These are phyloP conservation scores for Nycticorax nycticorax DNA, from an alignment of 2,113 vertebrate genomes.

Conservation along the genomic window DNA sequence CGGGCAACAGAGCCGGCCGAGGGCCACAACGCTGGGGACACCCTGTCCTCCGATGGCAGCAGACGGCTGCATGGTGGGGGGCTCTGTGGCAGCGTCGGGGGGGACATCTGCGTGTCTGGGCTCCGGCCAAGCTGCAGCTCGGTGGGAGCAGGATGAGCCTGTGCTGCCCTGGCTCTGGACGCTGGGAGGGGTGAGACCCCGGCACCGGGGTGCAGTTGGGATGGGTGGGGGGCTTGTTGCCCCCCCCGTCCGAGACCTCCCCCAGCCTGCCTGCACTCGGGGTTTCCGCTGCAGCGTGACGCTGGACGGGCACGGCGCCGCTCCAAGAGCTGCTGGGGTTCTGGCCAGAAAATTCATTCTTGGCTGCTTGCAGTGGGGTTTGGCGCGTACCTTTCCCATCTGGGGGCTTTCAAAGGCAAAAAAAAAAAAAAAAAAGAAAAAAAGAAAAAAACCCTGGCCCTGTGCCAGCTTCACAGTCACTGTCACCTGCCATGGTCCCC, in stretches of 20 bases:
- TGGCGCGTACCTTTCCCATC: slow-evolving; percentile 49
- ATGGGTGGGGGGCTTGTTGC: background rate
- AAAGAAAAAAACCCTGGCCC: background rate
- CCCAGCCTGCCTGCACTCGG: background rate
- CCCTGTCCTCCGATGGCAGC: background rate
- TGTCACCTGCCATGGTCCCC: background rate
- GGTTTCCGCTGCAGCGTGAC: background rate
- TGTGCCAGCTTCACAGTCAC: background rate
- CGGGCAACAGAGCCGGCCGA: background rate
- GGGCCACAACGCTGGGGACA: background rate
- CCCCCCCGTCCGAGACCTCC: background rate
- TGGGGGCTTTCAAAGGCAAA: slow-evolving; percentile 43
- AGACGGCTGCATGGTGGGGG: background rate
- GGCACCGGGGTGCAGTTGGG: accelerated
- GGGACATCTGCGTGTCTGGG: slow-evolving; percentile 33
- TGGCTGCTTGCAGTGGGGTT: slow-evolving; percentile 49
- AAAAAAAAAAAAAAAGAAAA: background rate
- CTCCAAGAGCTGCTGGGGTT: slow-evolving; percentile 51
- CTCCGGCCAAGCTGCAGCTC: background rate
- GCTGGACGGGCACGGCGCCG: background rate
- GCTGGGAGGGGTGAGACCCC: background rate
- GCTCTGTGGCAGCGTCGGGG: background rate
- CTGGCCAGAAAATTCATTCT: slow-evolving; percentile 49
- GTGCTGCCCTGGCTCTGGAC: background rate
- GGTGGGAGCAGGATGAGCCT: background rate